A percentile compares a stretch with the other conserved stretches of the same genome.
Conservation (phyloP, 2,888 invertebrate genomes). For the Serrognathus titanus region DNA sequence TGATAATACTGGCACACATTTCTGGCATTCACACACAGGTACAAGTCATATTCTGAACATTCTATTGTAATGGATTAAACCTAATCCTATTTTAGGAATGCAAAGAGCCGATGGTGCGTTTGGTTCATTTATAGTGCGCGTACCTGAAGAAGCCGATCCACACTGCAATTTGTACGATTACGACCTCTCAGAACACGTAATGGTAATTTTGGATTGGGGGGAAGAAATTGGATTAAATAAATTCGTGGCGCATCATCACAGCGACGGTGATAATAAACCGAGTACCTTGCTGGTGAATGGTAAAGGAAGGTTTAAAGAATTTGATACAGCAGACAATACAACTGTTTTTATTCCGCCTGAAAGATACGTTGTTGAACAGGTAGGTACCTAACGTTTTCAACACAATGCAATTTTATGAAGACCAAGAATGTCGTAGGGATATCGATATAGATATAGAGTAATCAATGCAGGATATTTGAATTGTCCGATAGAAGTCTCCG, state of each 20-base stretch:
- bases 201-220: conserved; percentile 81
- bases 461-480: conserved; percentile 86
- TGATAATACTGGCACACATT: conserved; percentile 74
- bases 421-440: conserved; percentile 53
- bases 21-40: conserved; percentile 77
- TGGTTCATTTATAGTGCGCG: conserved; percentile 72
- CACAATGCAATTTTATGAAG: conserved; percentile 4
- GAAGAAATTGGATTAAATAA: conserved; percentile 67
- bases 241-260: conserved; percentile 83
- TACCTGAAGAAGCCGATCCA: conserved; percentile 61
- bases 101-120: conserved; percentile 84
- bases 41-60: conserved; percentile 10
- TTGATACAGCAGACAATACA: conserved; percentile 32
- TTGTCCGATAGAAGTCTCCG: conserved; percentile 78
- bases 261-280: conserved; percentile 78
- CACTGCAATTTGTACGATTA: conserved; percentile 71
- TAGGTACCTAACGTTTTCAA: conserved; percentile 35
- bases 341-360: conserved; percentile 56
- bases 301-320: conserved; percentile 60
- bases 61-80: not conserved
- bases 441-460: conserved; percentile 73
- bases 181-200: conserved; percentile 72
- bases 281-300: conserved; percentile 80
- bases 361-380: conserved; percentile 65
- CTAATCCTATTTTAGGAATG: conserved; percentile 55